These are phyloP conservation scores for Sternotherus odoratus DNA, from an alignment of 2,797 vertebrate genomes.

Conservation along the genomic window DNA sequence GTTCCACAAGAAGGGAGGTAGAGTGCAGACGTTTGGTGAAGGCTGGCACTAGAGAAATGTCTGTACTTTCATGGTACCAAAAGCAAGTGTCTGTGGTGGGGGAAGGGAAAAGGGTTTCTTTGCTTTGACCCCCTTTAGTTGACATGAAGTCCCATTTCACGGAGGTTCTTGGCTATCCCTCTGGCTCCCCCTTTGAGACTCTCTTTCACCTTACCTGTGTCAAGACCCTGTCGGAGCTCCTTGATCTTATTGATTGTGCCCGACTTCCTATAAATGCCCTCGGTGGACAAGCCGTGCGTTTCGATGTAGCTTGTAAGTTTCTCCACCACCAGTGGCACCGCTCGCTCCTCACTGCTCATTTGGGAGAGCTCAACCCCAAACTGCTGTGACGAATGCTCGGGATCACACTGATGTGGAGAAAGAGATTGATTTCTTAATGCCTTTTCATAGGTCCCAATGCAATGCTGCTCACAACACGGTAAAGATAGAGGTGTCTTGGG, in stretches of 20 bases:
- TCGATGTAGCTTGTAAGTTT: too few species aligned
- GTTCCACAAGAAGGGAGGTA: background rate
- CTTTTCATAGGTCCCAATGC: background rate
- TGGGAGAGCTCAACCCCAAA: constrained; percentile 96
- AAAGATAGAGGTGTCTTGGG: background rate
- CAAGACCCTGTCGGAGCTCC: too few species aligned
- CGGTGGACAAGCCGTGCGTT: too few species aligned
- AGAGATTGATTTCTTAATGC: background rate
- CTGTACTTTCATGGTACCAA: background rate
- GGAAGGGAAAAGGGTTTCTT: background rate
- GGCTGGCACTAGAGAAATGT: background rate
- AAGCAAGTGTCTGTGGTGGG: accelerated
- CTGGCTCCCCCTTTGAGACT: too few species aligned
- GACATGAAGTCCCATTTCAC: background rate
- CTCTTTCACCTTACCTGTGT: too few species aligned
- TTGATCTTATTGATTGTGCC: too few species aligned
- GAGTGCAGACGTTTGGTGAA: background rate
- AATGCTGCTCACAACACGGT: background rate
- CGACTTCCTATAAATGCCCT: too few species aligned
- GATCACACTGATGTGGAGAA: constrained; percentile 88
- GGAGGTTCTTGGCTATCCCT: constrained; percentile 48
- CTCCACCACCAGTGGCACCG: too few species aligned
- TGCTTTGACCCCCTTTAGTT: accelerated
- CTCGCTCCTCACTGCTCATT: constrained; percentile 92
- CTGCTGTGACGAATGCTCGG: constrained; percentile 93